Percentiles rank a stretch among this genome's conserved stretches.
Evolutionary conservation across 1,140 invertebrate genomes (phyloP).

Genomic region (Dendroctonus valens): DNA sequence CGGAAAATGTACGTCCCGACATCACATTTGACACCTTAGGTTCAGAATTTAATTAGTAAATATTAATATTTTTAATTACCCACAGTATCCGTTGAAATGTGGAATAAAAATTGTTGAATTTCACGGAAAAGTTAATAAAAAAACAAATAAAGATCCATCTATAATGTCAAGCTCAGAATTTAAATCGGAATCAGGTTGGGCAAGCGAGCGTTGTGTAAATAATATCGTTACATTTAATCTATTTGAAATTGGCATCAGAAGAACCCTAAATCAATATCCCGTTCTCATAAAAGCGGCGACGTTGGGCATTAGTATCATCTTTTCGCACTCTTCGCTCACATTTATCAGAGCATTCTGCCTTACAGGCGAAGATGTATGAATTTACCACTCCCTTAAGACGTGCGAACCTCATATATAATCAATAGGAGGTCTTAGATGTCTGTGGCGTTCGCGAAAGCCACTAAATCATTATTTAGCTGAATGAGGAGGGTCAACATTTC

Average conservation of each 20-base stretch:
- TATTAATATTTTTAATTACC: too few relatives aligned
- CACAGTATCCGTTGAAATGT: too few relatives aligned
- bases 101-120: too few relatives aligned
- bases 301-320: constrained; percentile 45
- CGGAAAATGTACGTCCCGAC: too few relatives aligned
- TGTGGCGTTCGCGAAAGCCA: constrained; percentile 38
- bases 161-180: not conserved
- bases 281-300: constrained; percentile 42
- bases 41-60: too few relatives aligned
- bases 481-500: constrained; percentile 28
- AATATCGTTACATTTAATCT: constrained; percentile 28
- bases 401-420: constrained; percentile 45
- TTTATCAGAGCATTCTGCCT: constrained; percentile 31
- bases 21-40: too few relatives aligned
- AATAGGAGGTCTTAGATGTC: constrained; percentile 46
- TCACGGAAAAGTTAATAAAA: too few relatives aligned
- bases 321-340: constrained; percentile 42
- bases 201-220: not conserved
- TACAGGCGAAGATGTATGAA: constrained; percentile 42
- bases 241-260: constrained; percentile 23
- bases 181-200: not conserved
- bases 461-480: constrained; percentile 43
- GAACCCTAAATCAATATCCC: constrained; percentile 39
- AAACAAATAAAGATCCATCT: too few relatives aligned
- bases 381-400: constrained; percentile 43